Percentiles rank a stretch among this genome's conserved stretches.
Evolutionary conservation across 2,888 invertebrate genomes (phyloP).

Genomic region (Apodemia mormo): DNA sequence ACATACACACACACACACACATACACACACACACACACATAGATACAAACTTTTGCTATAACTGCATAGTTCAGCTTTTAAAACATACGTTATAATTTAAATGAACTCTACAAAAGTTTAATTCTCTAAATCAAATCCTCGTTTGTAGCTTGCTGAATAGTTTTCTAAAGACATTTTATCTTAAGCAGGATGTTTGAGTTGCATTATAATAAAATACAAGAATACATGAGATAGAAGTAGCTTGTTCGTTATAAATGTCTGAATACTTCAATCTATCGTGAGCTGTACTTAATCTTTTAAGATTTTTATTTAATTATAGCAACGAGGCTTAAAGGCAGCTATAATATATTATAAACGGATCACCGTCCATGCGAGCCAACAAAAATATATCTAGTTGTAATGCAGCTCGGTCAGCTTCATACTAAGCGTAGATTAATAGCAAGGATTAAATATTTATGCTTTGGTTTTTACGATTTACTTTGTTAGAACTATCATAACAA

Average conservation of each 20-base stretch:
- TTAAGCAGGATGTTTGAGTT: conserved; percentile 2
- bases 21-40: too few species aligned
- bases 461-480: neutral
- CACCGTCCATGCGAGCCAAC: conserved; percentile 42
- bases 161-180: conserved; percentile 1
- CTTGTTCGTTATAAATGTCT: conserved; percentile 3
- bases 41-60: too few species aligned
- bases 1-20: too few species aligned
- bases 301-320: conserved; percentile 62
- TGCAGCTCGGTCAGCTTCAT: conserved; percentile 38
- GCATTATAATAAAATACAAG: conserved; percentile 18
- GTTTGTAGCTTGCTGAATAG: neutral
- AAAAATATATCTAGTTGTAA: conserved; percentile 41
- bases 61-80: too few species aligned
- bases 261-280: conserved; percentile 18
- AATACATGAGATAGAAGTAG: conserved; percentile 14
- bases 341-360: conserved; percentile 50
- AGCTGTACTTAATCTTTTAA: conserved; percentile 50
- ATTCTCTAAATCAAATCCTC: too few species aligned
- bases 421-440: conserved; percentile 28
- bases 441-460: conserved; percentile 14
- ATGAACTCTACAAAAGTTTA: too few species aligned
- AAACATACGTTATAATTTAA: too few species aligned
- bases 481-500: conserved; percentile 13
- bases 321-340: conserved; percentile 49